Evolutionary conservation across 2,113 vertebrate species (phyloP), one percentile per base, ranked within the genome.

Genomic region (Telmatochromis sp.): DNA sequence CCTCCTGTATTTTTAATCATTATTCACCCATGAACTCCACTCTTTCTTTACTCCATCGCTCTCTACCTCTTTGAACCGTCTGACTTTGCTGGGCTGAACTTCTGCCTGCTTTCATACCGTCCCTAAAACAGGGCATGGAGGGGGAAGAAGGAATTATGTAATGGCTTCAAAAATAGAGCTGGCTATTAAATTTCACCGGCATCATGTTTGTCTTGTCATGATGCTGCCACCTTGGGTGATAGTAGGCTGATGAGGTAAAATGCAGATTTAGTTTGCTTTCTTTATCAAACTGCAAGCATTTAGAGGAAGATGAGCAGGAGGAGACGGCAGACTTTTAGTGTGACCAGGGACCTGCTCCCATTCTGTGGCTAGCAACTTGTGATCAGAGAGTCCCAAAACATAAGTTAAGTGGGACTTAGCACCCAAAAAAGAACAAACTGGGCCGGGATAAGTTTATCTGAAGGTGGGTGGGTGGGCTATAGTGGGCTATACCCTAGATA

Each of bases 41-140:
- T 55, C 80, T 81, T n/a, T 78, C 84, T 81, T n/a, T 78, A 68
- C 47, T 54, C 40, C 78, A 26, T 80, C 50, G 3, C 47, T 51
- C 17, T 19, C 3, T 21, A 33, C 21, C 33, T 9, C 11, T 75
- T 42, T 54, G 10, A 45, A 47, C 12, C 28, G 2, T 78, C 90
- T 68, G 81, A 87, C 87, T 85, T 51, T 58, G 26, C 54, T 45
- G 14, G 31, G 23, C 78, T 50, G 53, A 83, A 86, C 86, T 84
- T 88, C 71, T 55, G 54, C 68, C 82, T 47, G 53, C 81, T 83
- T 78, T 91, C 93, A 93, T 90, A 92, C 92, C 6, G 84, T 93
- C 89, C 93, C 84, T 63, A 91, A 93, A 96, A 96, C 95, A 95
- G 21, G n/a, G 86, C 80, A 37, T 31, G n/a, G 63, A 68, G 33